A percentile compares a stretch with the other conserved stretches of the same genome.
These are phyloP conservation scores for Octodon degus DNA, from an alignment of 2,113 vertebrate genomes.

Conservation along the genomic window DNA sequence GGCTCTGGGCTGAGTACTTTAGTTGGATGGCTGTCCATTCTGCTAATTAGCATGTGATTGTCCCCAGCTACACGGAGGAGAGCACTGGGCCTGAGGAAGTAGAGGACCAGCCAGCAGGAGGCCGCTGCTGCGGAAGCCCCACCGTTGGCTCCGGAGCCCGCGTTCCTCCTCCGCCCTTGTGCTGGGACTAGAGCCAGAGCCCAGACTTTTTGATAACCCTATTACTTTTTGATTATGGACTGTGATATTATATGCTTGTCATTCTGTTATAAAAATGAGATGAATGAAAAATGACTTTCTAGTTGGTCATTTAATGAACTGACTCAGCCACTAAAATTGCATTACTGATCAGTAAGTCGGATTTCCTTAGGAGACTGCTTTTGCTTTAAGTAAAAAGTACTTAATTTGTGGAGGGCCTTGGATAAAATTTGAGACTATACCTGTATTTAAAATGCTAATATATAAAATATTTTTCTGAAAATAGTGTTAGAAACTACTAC, in stretches of 20 bases:
- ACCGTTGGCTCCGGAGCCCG: background rate
- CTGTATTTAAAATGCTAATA: background rate
- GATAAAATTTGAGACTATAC: background rate
- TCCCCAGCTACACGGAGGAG: background rate
- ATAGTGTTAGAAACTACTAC: background rate
- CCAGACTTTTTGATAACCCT: background rate
- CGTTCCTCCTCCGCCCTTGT: background rate
- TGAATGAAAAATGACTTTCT: slow-evolving; percentile 6
- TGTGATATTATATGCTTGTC: background rate
- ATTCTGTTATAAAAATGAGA: background rate
- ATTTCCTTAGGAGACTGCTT: slow-evolving; percentile 9
- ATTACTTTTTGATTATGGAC: background rate
- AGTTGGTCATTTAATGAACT: slow-evolving; percentile 16
- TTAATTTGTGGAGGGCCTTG: slow-evolving; percentile 16
- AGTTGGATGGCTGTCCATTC: background rate
- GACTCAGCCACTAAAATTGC: background rate
- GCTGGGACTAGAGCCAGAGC: background rate
- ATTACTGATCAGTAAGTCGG: slow-evolving; percentile 1
- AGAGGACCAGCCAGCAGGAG: background rate
- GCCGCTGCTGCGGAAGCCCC: background rate
- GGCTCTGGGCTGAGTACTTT: background rate
- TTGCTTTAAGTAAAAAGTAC: slow-evolving; percentile 47
- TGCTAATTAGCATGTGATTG: background rate
- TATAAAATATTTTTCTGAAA: background rate
- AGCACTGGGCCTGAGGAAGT: background rate